phyloP scores from a whole-genome alignment of 2,797 vertebrate species.

The Schizopygopsis malacanthus region DNA sequence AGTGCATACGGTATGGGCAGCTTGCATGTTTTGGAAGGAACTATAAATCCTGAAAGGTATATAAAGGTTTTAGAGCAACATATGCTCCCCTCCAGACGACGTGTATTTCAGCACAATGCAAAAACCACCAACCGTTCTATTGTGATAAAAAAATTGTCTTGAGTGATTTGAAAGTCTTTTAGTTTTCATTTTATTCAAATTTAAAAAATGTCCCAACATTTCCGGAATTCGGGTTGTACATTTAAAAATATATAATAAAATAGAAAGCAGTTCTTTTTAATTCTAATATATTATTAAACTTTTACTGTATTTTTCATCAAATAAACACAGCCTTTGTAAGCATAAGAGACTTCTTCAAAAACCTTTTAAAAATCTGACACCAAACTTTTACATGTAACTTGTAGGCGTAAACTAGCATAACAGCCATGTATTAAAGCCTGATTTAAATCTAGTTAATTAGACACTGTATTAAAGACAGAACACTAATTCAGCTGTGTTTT shows the following conservation, averaged over 20 bases:
- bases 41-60: no score
- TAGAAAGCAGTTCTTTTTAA: background rate
- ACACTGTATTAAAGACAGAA: background rate
- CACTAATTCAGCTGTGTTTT: constrained; percentile 3
- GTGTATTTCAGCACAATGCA: no score
- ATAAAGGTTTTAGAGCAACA: no score
- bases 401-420: background rate
- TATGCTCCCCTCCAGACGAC: no score
- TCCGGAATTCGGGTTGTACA: no score
- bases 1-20: no score
- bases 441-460: background rate
- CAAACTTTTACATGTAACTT: background rate
- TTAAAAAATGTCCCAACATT: no score
- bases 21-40: no score
- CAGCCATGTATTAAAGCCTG: background rate
- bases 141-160: no score
- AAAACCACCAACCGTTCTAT: no score
- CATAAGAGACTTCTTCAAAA: background rate
- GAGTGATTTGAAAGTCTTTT: no score
- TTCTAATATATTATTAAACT: background rate
- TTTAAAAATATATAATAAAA: background rate
- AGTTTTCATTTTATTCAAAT: no score
- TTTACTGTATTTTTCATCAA: background rate
- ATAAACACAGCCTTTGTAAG: background rate
- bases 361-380: background rate